Base-by-base conservation (phyloP, 2,888 invertebrate genomes). In the Rhamphomyia laevipes region DNA sequence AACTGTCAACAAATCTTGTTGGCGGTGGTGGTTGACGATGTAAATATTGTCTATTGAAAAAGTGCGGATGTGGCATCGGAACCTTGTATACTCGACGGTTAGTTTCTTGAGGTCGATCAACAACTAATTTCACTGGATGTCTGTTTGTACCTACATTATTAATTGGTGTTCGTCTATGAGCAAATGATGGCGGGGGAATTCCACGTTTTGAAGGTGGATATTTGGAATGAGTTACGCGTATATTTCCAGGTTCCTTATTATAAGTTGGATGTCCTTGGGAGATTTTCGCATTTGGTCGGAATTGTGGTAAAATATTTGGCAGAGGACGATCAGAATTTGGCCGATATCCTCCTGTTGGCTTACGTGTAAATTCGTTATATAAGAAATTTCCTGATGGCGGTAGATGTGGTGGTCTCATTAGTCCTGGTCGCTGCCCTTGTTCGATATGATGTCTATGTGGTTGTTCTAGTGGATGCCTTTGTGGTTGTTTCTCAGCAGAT, bases 241-340 rank as follows among this genome's bases (percentile, higher is more conserved):
- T 63, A 48, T 68, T 69, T 1, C 68, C 69, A 0, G 67, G 61
- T 44, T 67, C 67, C 55, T 66, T 64, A 50, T 64, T 64, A 50
- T 61, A 60, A 16, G 59, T 56, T 1, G 63, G 56, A 49, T 68
- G 64, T 0, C 74, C 76, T 50, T 69, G 71, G 1, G 74, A 74
- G 4, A 74, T 66, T 57, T 79, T 77, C 2, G 78, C 77, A 57
- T 81, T 82, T 0, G 84, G 84, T 31, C 83, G 72, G 57, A 84
- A 84, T 58, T 84, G 83, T 1, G 84, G 84, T 21, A 84, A 62
- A 58, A 84, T 83, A 58, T 84, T 84, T 1, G 83, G 83, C 41
- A 80, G 60, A 48, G 68, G 61, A 1, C 58, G 59, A 48, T 63
- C 63, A 4, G 61, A 58, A 51, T 58, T 61, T 3, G 61, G 62